A percentile compares a stretch with the other conserved stretches of the same genome.
Evolutionary conservation across 2,113 vertebrate genomes (phyloP).

Genomic region (Oenanthe melanoleuca): DNA sequence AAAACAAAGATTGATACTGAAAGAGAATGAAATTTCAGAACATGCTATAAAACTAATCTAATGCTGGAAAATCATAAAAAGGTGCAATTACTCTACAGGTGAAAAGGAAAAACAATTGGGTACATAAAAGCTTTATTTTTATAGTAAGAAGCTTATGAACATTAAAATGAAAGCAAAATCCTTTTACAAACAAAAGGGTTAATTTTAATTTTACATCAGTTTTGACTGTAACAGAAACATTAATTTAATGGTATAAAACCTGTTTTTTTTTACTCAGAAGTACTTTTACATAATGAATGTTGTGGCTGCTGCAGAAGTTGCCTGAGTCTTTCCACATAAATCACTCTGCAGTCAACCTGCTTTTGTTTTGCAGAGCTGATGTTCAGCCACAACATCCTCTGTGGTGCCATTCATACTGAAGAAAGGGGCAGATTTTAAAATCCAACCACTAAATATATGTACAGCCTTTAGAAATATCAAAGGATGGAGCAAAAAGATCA

Average conservation of each 20-base stretch:
- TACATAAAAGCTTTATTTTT: conserved; percentile 52
- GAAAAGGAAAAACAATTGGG: conserved; percentile 58
- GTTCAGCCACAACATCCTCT: background rate
- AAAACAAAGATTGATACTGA: conserved; percentile 63
- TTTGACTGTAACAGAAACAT: background rate
- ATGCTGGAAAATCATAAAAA: conserved; percentile 65
- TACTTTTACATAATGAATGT: background rate
- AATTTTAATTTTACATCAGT: background rate
- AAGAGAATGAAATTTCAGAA: conserved; percentile 73
- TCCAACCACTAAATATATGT: background rate
- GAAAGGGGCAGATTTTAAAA: background rate
- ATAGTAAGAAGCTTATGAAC: conserved; percentile 34
- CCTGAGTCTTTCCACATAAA: background rate
- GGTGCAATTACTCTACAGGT: conserved; percentile 63
- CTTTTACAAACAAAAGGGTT: conserved; percentile 24
- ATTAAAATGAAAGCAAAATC: background rate
- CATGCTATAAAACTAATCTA: conserved; percentile 68
- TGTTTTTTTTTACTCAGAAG: background rate
- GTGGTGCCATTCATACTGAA: background rate
- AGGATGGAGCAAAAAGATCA: background rate
- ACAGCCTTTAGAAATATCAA: background rate
- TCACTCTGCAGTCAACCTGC: background rate
- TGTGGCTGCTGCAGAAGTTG: background rate
- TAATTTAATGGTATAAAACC: background rate
- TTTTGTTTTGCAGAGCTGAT: background rate